Evolutionary conservation across 2,888 invertebrate species (phyloP), one percentile per base, ranked within the genome.

Genomic region (Coelopa pilipes): DNA sequence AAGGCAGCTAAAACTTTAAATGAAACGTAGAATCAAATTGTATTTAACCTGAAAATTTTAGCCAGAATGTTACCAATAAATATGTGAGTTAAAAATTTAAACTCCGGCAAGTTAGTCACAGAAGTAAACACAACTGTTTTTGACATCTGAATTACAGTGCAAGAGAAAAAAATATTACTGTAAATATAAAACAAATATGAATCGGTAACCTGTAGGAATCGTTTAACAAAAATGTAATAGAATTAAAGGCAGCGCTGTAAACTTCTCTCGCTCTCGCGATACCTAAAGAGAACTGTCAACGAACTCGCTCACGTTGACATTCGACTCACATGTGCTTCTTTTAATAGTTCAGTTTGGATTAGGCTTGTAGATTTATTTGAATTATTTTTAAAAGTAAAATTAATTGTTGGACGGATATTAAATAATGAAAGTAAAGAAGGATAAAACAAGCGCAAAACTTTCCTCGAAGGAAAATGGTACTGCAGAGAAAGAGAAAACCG

Each of bases 351-450:
- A 19, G 7, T 19, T 19, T 19, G 7, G 1, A 13, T 24, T 11
- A 3, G 11, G 15, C 15, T 34, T 60, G 12, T 21, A 3, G 10
- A 57, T 21, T 60, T 60, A 24, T 21, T 24, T 24, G 15, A 62
- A 49, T 11, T 49, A 49, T 11, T 49, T 49, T 49, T 49, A 49
- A 13, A 11, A 13, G 13, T 49, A 49, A 49, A 11, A 11, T 49
- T 49, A 11, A 13, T 53, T 53, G 53, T 53, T 34, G 7, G 7
- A 34, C 2, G 34, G 2, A 4, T 34, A 4, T 21, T 59, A 57
- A 63, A 63, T 24, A 68, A 70, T 70, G 70, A 70, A 70, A 15
- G 15, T 60, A 49, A 70, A 59, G 49, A 70, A 59, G 19, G 49
- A 60, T 49, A 70, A 59, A 24, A 59, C 24, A n/a, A 13, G 12